A percentile compares a stretch with the other conserved stretches of the same genome.
phyloP scores from a whole-genome alignment of 1,140 invertebrate species.

The Drosophila watanabei region DNA sequence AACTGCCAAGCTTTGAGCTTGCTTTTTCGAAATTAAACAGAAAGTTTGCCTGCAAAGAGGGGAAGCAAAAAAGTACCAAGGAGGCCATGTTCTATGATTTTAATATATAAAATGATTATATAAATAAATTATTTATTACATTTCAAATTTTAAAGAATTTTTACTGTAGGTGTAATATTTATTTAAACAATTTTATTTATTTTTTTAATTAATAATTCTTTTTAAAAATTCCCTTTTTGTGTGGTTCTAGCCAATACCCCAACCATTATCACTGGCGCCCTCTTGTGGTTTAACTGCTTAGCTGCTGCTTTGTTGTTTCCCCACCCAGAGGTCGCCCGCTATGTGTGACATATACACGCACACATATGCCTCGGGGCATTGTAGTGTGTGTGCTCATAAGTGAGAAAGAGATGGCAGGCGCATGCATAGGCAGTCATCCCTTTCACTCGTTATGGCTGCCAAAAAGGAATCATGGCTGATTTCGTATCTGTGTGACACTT shows the following conservation, averaged over 20 bases:
- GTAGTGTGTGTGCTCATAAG: slow-evolving; percentile 10
- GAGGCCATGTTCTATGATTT: no score
- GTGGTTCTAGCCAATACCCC: slow-evolving; percentile 29
- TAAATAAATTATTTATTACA: no score
- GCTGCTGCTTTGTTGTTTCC: neutral
- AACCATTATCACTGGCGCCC: slow-evolving; percentile 46
- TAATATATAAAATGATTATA: no score
- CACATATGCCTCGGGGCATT: slow-evolving; percentile 10
- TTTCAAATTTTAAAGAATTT: rapidly evolving
- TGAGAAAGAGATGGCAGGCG: slow-evolving; percentile 3
- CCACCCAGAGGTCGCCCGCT: slow-evolving; percentile 41
- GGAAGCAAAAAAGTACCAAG: slow-evolving; percentile 22
- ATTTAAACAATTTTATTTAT: neutral
- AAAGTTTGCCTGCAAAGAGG: slow-evolving; percentile 27
- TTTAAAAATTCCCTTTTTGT: slow-evolving; percentile 10
- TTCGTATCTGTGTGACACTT: slow-evolving; percentile 31
- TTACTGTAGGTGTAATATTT: no score
- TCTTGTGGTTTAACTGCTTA: slow-evolving; percentile 31
- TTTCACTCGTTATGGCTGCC: slow-evolving; percentile 38
- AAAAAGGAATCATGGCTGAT: slow-evolving; percentile 27
- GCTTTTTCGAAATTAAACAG: slow-evolving; percentile 57
- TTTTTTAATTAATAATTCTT: neutral
- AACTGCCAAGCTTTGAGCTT: slow-evolving; percentile 57
- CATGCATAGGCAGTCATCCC: neutral
- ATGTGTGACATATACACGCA: slow-evolving; percentile 37